Evolutionary conservation across 1,140 invertebrate species (phyloP).

Genomic region (Drusus annulatus): DNA sequence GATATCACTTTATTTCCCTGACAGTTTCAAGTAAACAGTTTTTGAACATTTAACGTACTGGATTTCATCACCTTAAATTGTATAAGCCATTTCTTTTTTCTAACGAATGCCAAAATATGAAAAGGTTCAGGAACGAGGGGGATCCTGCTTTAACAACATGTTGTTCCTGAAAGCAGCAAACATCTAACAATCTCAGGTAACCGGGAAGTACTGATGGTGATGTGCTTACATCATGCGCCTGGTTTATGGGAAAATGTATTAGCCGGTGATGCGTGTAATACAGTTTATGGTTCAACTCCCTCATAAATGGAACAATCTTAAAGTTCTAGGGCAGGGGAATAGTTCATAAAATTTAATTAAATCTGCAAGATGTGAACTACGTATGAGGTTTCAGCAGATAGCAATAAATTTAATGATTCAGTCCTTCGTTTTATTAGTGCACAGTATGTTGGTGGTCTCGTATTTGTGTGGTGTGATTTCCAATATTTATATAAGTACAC

Average conservation of each 20-base stretch:
- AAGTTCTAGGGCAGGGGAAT: neutral
- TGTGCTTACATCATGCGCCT: neutral
- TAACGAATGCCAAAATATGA: neutral
- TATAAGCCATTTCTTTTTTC: neutral
- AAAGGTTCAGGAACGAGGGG: neutral
- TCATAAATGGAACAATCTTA: neutral
- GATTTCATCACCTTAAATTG: neutral
- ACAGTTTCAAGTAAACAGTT: too few relatives aligned
- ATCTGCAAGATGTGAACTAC: neutral
- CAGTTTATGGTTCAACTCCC: slow-evolving; percentile 14
- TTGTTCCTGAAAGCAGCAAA: neutral
- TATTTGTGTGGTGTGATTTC: too few relatives aligned
- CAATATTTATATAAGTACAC: too few relatives aligned
- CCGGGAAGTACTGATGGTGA: neutral
- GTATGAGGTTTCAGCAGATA: neutral
- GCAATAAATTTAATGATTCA: neutral
- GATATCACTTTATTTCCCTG: too few relatives aligned
- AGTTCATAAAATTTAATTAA: neutral
- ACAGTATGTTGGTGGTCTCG: too few relatives aligned
- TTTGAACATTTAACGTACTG: too few relatives aligned
- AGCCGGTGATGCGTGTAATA: slow-evolving; percentile 21
- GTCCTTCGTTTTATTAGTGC: neutral
- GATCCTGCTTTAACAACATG: neutral
- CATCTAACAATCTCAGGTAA: neutral
- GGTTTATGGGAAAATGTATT: slow-evolving; percentile 8